These are phyloP conservation scores for Himalopsyche anomala DNA, from an alignment of 2,888 invertebrate species.

Conservation along the genomic window DNA sequence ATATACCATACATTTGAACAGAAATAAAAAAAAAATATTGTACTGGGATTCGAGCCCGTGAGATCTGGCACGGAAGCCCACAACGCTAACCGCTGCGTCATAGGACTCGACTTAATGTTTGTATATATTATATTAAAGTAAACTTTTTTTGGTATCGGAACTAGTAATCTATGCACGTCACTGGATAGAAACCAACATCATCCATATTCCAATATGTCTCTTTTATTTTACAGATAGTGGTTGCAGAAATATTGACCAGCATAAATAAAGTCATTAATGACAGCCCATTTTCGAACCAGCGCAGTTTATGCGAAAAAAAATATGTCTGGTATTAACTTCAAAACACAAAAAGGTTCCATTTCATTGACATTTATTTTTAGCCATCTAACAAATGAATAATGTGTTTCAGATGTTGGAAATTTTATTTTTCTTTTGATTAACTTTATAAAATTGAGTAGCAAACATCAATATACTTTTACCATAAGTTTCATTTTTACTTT, in stretches of 20 bases:
- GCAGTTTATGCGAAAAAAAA: not conserved
- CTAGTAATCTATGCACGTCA: not conserved
- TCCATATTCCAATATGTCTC: not conserved
- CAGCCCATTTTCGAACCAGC: not conserved
- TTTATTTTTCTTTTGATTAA: no score
- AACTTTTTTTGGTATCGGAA: no score
- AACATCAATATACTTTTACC: no score
- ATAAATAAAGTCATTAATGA: slow-evolving; percentile 29
- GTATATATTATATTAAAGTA: no score
- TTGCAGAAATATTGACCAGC: slow-evolving; percentile 15
- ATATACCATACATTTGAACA: no score
- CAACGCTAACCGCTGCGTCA: no score
- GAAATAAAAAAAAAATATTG: no score
- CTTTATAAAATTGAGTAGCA: no score
- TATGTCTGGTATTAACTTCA: not conserved
- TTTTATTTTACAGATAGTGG: not conserved
- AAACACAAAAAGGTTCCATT: not conserved
- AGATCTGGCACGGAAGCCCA: no score
- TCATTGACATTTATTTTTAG: slow-evolving; percentile 1
- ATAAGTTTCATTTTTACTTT: no score
- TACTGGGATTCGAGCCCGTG: no score
- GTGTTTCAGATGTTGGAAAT: not conserved
- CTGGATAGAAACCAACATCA: not conserved
- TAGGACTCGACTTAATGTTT: no score
- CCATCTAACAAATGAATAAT: not conserved